A percentile compares a stretch with the other conserved stretches of the same genome.
These are phyloP conservation scores for Tetanocera ferruginea DNA, from an alignment of 2,888 invertebrate species.

Conservation along the genomic window DNA sequence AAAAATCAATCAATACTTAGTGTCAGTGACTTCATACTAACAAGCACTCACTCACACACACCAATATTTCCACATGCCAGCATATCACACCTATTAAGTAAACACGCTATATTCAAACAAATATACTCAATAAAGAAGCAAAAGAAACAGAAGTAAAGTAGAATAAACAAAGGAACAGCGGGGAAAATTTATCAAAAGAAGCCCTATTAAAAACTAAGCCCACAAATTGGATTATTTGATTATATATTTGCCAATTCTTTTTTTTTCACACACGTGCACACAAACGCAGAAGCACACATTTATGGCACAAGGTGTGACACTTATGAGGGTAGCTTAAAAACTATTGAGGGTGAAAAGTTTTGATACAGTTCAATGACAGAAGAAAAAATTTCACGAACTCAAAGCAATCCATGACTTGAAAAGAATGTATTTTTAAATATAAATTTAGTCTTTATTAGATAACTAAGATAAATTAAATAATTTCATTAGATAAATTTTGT, in stretches of 20 bases:
- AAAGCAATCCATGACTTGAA: no score
- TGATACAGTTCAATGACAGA: background rate
- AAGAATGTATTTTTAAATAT: no score
- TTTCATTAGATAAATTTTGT: no score
- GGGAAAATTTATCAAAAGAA: conserved; percentile 27
- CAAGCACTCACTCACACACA: background rate
- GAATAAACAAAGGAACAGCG: background rate
- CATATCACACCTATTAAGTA: background rate
- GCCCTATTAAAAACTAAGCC: conserved; percentile 31
- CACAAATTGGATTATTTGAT: conserved; percentile 47
- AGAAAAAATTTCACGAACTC: background rate
- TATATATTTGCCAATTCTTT: conserved; percentile 7
- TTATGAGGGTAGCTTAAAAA: background rate
- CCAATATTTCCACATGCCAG: background rate
- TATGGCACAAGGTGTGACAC: background rate
- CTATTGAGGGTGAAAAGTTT: background rate
- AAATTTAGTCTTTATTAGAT: no score
- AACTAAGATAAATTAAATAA: no score
- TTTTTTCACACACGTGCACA: background rate
- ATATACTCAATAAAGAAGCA: background rate
- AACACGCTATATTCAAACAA: background rate
- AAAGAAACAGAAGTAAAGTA: background rate
- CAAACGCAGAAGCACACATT: no score
- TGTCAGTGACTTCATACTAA: no score
- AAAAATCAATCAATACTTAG: background rate